Base-by-base conservation (phyloP, 2,888 invertebrate genomes). In the Acheta domesticus region DNA sequence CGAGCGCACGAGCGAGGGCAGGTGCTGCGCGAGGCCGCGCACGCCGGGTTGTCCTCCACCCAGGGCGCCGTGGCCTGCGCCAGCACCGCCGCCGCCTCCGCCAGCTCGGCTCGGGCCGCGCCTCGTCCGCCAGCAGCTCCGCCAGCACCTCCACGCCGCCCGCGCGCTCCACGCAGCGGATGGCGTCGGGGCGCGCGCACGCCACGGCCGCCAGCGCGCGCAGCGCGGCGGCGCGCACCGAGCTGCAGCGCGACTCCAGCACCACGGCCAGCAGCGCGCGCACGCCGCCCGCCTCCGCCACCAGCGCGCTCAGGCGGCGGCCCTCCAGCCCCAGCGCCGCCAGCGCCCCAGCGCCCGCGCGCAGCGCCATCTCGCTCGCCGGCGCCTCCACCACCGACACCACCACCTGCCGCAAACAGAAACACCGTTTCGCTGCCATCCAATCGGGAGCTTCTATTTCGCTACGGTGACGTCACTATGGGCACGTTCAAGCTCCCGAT, bases 11-110 rank as follows among this genome's bases (percentile, higher is more conserved):
- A 97, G 89, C 49, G 89, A 88, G 82, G 92, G 90, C n/a, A 94
- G 89, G 84, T 93, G 93, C 16, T 92, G 89, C 82, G 93, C 91
- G 12, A 97, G 87, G n/a, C 94, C 93, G 2, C 90, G 90, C 23
- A 96, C 89, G 80, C 91, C 92, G 82, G 91, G 82, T 93, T 93
- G 11, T 92, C 92, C 76, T 95, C 91, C 77, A 95, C 92, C 95
- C 96, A 96, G 0, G 95, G 94, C 16, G 97, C 96, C 0, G 97
- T 97, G 84, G 97, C 93, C 88, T 98, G 97, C 0, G 96, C 96
- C 20, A 98, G 89, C 2, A 98, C 91, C 0, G 97, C 96, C 12
- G 96, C 94, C 0, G 96, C 96, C 86, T 98, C 97, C 1, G 94
- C 91, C 84, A 93, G 90, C 84, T 95, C 95, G 2, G 91, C 84